Conservation (phyloP, 2,888 invertebrate species). For the Cylloceria caligata region DNA sequence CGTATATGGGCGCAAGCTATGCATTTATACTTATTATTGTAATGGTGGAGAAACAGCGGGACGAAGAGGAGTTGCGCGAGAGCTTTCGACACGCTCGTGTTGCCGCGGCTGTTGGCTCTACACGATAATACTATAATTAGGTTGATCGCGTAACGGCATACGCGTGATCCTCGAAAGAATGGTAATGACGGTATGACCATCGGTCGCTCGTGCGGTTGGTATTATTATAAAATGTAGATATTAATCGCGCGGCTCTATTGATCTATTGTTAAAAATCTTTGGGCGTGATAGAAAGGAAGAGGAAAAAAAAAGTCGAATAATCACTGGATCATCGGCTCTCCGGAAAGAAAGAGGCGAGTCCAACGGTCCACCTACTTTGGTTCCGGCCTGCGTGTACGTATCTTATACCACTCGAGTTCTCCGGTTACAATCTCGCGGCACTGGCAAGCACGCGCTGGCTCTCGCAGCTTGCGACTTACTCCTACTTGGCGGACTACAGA, state of each 20-base stretch:
- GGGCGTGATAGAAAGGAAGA: background rate
- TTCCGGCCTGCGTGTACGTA: conserved; percentile 41
- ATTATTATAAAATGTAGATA: conserved; percentile 21
- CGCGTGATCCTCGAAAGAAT: conserved; percentile 16
- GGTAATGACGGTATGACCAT: conserved; percentile 42
- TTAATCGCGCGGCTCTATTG: background rate
- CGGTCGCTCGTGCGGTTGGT: background rate
- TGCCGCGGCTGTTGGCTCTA: conserved; percentile 18
- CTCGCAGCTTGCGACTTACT: background rate
- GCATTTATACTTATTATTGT: background rate
- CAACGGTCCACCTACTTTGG: conserved; percentile 58
- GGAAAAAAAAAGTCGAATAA: background rate
- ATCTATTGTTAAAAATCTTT: background rate
- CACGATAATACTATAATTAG: conserved; percentile 60
- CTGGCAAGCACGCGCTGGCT: background rate
- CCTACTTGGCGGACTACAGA: background rate
- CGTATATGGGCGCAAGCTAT: background rate
- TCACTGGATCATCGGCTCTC: conserved; percentile 25
- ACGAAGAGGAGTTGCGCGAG: background rate
- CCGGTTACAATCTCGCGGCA: conserved; percentile 21
- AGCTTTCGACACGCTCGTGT: conserved; percentile 45
- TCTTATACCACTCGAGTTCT: conserved; percentile 11
- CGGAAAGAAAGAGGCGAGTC: conserved; percentile 26
- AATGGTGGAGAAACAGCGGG: background rate
- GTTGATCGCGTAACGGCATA: conserved; percentile 57